These are phyloP conservation scores for Syritta pipiens DNA, from an alignment of 2,888 invertebrate species.

Conservation along the genomic window DNA sequence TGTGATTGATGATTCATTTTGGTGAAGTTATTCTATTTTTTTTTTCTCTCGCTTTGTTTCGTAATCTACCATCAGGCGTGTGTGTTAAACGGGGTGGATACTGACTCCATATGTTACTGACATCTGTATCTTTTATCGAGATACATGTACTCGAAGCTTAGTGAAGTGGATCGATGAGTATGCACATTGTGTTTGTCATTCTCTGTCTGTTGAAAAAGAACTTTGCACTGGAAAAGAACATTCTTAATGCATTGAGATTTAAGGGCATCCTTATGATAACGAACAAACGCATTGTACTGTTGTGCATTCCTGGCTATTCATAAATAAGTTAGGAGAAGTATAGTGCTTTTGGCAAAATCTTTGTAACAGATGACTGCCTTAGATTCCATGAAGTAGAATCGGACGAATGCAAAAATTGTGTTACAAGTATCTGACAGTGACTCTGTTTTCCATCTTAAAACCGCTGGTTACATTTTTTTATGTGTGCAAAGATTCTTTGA, in stretches of 20 bases:
- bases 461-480: no score
- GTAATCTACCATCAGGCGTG: no score
- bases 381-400: no score
- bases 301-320: no score
- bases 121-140: not conserved
- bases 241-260: not conserved
- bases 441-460: no score
- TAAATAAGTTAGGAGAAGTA: not conserved
- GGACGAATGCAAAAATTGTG: no score
- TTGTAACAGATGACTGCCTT: no score
- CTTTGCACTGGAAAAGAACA: not conserved
- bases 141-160: not conserved
- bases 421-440: no score
- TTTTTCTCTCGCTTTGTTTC: no score
- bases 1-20: constrained; percentile 2
- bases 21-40: not conserved
- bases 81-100: no score
- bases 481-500: no score
- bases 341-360: not conserved
- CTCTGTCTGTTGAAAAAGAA: constrained; percentile 2
- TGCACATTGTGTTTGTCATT: constrained; percentile 26
- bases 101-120: not conserved
- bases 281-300: no score
- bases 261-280: not conserved
- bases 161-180: constrained; percentile 4